Conservation (phyloP, 2,888 invertebrate species). For the Unio pictorum region DNA sequence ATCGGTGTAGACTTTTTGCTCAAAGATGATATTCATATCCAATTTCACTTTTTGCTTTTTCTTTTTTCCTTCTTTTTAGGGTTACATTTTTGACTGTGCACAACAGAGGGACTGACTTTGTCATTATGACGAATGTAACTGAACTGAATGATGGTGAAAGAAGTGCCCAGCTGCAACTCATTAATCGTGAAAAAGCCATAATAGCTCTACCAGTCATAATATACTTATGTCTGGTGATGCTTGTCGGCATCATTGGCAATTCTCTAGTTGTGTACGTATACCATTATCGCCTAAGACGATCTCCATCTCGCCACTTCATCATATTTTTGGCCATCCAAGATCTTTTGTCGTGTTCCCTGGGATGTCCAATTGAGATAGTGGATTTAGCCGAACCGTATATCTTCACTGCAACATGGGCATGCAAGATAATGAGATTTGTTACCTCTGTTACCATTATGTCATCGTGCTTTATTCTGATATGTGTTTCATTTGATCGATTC, state of each 20-base stretch:
- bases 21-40: too few relatives aligned
- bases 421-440: slow-evolving; percentile 53
- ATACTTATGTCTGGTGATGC: slow-evolving; percentile 38
- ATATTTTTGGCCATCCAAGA: slow-evolving; percentile 55
- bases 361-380: slow-evolving; percentile 49
- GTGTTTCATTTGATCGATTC: slow-evolving; percentile 57
- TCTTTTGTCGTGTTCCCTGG: slow-evolving; percentile 49
- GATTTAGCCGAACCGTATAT: slow-evolving; percentile 50
- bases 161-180: neutral
- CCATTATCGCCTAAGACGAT: slow-evolving; percentile 46
- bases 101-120: too few relatives aligned
- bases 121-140: too few relatives aligned
- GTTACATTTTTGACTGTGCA: too few relatives aligned
- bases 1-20: too few relatives aligned
- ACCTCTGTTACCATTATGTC: slow-evolving; percentile 49
- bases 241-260: slow-evolving; percentile 49
- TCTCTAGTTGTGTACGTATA: slow-evolving; percentile 55
- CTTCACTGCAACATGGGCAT: slow-evolving; percentile 44
- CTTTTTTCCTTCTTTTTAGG: too few relatives aligned
- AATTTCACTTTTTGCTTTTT: too few relatives aligned
- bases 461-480: slow-evolving; percentile 51
- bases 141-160: neutral
- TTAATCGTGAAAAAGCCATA: slow-evolving; percentile 44
- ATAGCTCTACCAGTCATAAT: slow-evolving; percentile 46
- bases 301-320: slow-evolving; percentile 57